A percentile compares a stretch with the other conserved stretches of the same genome.
phyloP scores from a whole-genome alignment of 1,140 invertebrate genomes.

The Trialeurodes vaporariorum region DNA sequence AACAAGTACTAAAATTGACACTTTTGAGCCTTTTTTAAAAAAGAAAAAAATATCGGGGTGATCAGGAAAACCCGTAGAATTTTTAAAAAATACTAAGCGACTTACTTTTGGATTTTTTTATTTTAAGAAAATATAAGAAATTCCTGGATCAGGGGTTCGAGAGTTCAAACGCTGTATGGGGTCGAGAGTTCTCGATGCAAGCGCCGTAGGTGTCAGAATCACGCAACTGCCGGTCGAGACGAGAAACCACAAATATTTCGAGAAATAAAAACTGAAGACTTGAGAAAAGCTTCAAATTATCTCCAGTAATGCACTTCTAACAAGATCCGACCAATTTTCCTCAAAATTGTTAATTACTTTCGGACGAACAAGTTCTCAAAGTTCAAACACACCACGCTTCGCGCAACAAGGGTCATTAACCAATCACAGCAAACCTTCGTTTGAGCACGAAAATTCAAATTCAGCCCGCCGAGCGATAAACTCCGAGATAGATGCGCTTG shows the following conservation, averaged over 20 bases:
- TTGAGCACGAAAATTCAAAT: neutral
- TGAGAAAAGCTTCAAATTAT: no score
- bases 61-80: neutral
- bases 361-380: no score
- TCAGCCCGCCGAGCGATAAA: neutral
- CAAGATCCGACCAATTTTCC: no score
- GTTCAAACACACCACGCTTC: neutral
- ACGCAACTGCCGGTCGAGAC: neutral
- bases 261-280: no score
- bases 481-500: no score
- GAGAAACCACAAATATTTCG: neutral
- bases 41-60: neutral
- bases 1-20: constrained; percentile 39
- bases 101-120: neutral
- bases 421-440: neutral
- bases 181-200: neutral
- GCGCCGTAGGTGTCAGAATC: neutral
- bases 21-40: constrained; percentile 14
- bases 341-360: no score
- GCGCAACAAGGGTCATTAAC: neutral
- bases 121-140: constrained; percentile 12
- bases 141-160: constrained; percentile 41
- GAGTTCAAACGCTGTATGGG: constrained; percentile 30
- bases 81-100: neutral
- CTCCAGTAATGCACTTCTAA: no score